Evolutionary conservation across 2,797 vertebrate species (phyloP).

Genomic region (Mormyrus proboscirostris): DNA sequence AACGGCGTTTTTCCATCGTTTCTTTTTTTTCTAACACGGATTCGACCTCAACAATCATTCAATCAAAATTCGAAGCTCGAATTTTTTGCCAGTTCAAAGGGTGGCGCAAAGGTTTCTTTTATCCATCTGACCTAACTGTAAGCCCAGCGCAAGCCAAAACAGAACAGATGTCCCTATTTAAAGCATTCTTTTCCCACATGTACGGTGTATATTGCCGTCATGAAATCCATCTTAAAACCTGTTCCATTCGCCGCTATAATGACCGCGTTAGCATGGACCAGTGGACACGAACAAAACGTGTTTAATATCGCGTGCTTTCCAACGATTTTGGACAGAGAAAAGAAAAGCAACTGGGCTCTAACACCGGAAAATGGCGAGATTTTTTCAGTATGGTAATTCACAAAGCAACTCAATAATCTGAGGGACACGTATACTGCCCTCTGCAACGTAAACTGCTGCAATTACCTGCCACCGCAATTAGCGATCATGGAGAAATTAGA

Average conservation of each 20-base stretch:
- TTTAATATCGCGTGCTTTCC: constrained; percentile 88
- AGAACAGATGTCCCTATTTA: constrained; percentile 98
- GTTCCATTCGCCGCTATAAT: constrained; percentile 91
- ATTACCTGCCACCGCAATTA: constrained; percentile 62
- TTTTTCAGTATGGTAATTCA: constrained; percentile 73
- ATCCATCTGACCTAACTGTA: constrained; percentile 61
- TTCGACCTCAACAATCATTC: background rate
- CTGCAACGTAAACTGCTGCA: constrained; percentile 68
- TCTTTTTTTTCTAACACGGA: background rate
- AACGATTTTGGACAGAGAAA: constrained; percentile 71
- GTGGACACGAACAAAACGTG: constrained; percentile 93
- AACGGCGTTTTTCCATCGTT: background rate
- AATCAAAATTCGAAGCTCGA: background rate
- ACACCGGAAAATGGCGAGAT: constrained; percentile 58
- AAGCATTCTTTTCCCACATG: constrained; percentile 83
- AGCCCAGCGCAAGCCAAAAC: constrained; percentile 60
- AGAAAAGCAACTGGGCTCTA: constrained; percentile 53
- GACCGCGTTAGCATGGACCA: constrained; percentile 97
- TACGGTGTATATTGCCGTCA: constrained; percentile 86
- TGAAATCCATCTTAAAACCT: constrained; percentile 97
- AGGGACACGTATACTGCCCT: constrained; percentile 65
- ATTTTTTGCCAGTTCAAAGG: constrained; percentile 42
- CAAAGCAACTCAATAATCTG: constrained; percentile 73
- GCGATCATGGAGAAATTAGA: constrained; percentile 75
- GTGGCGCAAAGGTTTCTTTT: constrained; percentile 63